Percentiles rank a stretch among this genome's conserved stretches.
These are phyloP conservation scores for Lamprotornis superbus DNA, from an alignment of 2,113 vertebrate species.

Conservation along the genomic window DNA sequence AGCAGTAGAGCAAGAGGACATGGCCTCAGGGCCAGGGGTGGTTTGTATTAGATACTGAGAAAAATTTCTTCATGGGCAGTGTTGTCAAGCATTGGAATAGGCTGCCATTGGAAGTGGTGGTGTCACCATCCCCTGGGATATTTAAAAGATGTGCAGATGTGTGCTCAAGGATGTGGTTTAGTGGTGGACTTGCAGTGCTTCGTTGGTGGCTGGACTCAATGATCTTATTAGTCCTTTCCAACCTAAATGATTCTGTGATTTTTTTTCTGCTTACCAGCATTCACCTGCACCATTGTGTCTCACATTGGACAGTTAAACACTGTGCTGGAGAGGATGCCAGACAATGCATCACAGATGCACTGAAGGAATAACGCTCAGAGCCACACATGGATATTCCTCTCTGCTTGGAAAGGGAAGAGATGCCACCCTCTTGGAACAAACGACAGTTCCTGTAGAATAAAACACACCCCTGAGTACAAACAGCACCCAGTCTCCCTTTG, in stretches of 20 bases:
- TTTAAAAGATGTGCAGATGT: accelerated
- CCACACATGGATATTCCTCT: neutral
- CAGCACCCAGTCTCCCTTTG: neutral
- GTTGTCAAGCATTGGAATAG: neutral
- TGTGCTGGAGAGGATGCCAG: neutral
- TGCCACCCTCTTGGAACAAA: neutral
- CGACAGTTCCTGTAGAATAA: neutral
- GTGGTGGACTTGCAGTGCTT: neutral
- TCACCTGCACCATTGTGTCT: neutral
- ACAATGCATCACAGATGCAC: accelerated
- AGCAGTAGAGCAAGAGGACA: neutral
- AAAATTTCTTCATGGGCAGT: neutral
- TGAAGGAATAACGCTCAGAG: neutral
- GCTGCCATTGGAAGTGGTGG: neutral
- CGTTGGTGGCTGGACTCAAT: accelerated
- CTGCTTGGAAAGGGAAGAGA: neutral
- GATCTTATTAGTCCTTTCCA: neutral
- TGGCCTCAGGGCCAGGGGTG: neutral
- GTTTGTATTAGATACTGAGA: neutral
- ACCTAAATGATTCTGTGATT: neutral
- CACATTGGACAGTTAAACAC: neutral
- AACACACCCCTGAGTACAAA: neutral
- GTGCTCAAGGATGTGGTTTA: neutral
- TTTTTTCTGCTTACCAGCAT: neutral
- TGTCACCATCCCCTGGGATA: neutral